These are phyloP conservation scores for Gavia stellata DNA, from an alignment of 2,113 vertebrate species.

Conservation along the genomic window DNA sequence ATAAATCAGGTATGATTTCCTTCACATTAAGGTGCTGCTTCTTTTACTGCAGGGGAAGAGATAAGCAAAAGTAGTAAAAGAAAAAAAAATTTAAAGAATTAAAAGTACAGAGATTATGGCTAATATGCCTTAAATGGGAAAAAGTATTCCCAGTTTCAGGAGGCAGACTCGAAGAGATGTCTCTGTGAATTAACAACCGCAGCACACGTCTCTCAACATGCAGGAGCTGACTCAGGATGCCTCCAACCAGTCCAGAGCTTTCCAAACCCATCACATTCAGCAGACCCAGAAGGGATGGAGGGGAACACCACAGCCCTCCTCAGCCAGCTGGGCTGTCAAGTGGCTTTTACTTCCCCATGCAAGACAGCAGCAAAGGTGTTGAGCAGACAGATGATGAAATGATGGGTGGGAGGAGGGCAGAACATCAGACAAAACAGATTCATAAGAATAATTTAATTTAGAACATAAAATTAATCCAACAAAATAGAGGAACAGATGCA, in stretches of 20 bases:
- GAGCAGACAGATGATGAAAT: constrained; percentile 19
- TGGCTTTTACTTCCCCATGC: background rate
- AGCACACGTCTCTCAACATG: accelerated
- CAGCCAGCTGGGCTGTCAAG: constrained; percentile 51
- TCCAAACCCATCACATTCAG: constrained; percentile 20
- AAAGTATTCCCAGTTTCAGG: background rate
- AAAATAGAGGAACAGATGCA: constrained; percentile 68
- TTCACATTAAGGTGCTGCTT: background rate
- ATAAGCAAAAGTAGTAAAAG: background rate
- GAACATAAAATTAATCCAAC: constrained; percentile 65
- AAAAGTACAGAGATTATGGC: background rate
- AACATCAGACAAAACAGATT: constrained; percentile 42
- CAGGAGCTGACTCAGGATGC: background rate
- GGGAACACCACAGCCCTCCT: background rate
- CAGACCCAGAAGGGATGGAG: background rate
- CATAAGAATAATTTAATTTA: constrained; percentile 72
- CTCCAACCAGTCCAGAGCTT: background rate
- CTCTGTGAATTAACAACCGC: background rate
- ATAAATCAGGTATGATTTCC: background rate
- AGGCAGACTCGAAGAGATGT: background rate
- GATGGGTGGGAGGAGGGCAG: background rate
- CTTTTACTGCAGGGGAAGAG: background rate
- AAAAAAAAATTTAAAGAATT: background rate
- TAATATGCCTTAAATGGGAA: background rate
- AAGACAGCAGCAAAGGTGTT: constrained; percentile 12